Base-by-base conservation (phyloP, 2,113 vertebrate genomes). In the Cyanocitta stelleri region DNA sequence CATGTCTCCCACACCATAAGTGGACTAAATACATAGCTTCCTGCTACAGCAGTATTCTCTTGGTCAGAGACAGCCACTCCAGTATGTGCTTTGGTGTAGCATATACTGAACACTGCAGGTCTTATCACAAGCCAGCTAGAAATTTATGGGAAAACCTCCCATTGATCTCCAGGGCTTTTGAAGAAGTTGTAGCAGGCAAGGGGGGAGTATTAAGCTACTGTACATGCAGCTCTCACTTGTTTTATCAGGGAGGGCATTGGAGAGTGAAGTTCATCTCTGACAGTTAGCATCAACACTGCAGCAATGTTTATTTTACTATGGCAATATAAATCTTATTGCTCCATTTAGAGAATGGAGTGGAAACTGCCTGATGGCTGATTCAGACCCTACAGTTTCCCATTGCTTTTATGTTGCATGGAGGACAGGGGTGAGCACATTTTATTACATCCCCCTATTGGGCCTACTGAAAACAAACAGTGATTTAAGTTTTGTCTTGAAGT, bases 401-500 rank as follows among this genome's bases (percentile, higher is more conserved):
- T 1, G 7, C 13, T 94, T 90, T 78, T 80, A 35, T 14, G 7
- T n/a, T 72, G 44, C 26, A 68, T 73, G 44, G 56, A 93, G 84
- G 54, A 95, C 85, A 93, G 77, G 30, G 52, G 7, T 7, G 39
- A 96, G 85, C 21, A 85, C 37, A 61, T 83, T 23, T 63, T 85
- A 83, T 86, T 89, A 54, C 27, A 75, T 84, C 4, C 39, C 22
- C 49, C 43, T 62, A 58, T 52, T 88, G 30, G 37, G 22, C 6
- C 48, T 89, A 61, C 67, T 92, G 94, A 88, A 90, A 91, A 87
- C 58, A 87, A 79, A 72, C 24, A 64, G 48, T 24, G 71, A 66
- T 82, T 80, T 75, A 64, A 82, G 51, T 76, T 96, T 94, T 93
- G 29, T 94, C 79, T 92, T 84, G 54, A 81, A 90, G 72, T 93